Evolutionary conservation across 2,113 vertebrate genomes (phyloP), one percentile per base, ranked within the genome.

Genomic region (Python bivittatus): DNA sequence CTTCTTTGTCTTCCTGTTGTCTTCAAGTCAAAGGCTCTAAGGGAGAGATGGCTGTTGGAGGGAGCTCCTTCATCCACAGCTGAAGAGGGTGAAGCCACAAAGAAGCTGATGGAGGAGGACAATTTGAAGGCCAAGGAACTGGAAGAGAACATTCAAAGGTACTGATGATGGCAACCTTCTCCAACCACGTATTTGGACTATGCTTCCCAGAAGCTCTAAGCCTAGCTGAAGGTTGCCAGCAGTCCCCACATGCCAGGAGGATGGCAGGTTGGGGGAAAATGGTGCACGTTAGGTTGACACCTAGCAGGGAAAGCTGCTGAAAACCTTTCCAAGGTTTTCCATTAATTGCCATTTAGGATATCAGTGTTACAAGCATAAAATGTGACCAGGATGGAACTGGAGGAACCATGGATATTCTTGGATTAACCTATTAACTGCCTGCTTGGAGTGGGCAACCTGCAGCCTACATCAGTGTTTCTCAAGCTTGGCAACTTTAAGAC

Each of bases 21-120:
- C 25, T 91, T 57, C 89, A 42, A 99, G 99, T 99, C 98, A 53
- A 99, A 99, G 97, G 98, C 98, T 0, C 96, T 99, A 92, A 96
- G 99, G 92, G 99, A 99, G 93, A 97, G 98, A 93, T 99, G 99
- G 99, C 98, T 99, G 95, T 97, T 99, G 96, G 99, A 99, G 10
- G 99, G 99, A n/a, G 98, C 98, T 0, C 98, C 98, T 0, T 95
- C 98, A 90, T 96, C 98, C 0, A 97, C 97, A 88, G 97, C 97
- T 0, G 98, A 98, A 57, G 98, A 99, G 60, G 98, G 99, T 0
- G 98, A 98, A 64, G 98, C 97, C 57, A 97, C 97, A 96, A 97
- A 95, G 95, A 98, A 96, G 90, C 98, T 99, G 94, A 97, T 99
- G 96, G 97, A 98, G 88, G 98, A 99, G 90, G 98, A 99, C 0